Base-by-base conservation (phyloP, 2,888 invertebrate genomes). In the Thymelicus lineola region DNA sequence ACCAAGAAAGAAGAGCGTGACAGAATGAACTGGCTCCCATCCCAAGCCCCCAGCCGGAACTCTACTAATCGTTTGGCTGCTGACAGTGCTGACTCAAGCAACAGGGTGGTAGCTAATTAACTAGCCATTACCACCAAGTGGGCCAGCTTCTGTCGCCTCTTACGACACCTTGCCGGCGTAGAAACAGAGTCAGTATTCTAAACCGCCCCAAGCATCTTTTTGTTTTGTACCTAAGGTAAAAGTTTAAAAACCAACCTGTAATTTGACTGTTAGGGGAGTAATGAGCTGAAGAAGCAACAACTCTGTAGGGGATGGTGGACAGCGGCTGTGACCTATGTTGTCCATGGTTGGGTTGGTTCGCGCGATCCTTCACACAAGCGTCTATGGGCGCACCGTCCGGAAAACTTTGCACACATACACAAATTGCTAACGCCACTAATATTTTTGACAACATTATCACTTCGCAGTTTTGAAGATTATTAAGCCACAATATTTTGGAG, bases 301-400 rank as follows among this genome's bases (percentile, higher is more conserved):
- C 90, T 77, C 95, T 95, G 82, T 96, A 97, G 7, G 97, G 97
- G 77, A 95, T 94, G 1, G 94, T 94, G 14, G 95, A 88, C 38
- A 93, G 82, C 0, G 96, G 94, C 81, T 96, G 96, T 0, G 96
- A 93, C 72, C 96, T 90, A 9, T 96, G 95, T 78, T 96, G 95
- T 2, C 97, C 96, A 77, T 97, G 97, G 84, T 97, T 96, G 0
- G 97, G 97, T 80, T 95, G 95, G 87, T 97, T 97, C 1, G 96
- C 95, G 57, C 96, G 94, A 36, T 95, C 94, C 83, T 96, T 97
- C 4, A 97, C 97, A 82, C 97, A 97, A 45, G 96, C 95, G 82
- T 97, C 97, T 38, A 97, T 95, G 0, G 97, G 97, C 1, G 96
- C 97, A 1, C 97, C 97, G 79, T 97, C 97, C n/a, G 97, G 97